Evolutionary conservation across 2,888 invertebrate genomes (phyloP).

Genomic region (Oeneis ivallda): DNA sequence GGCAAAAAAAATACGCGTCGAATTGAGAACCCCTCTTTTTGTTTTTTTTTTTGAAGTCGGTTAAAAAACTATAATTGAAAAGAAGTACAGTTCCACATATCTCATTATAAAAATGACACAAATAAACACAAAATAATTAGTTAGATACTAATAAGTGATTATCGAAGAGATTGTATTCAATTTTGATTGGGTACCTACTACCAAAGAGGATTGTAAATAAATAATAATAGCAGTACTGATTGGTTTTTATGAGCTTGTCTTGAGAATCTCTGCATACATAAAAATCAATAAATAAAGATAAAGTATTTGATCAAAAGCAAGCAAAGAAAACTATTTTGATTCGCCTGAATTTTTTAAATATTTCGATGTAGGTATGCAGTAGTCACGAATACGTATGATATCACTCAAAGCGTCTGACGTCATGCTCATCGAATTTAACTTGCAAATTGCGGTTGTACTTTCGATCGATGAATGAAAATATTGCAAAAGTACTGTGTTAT

Average conservation of each 20-base stretch:
- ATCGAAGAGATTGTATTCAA: background rate
- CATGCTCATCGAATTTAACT: slow-evolving; percentile 1
- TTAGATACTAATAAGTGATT: background rate
- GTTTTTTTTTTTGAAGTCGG: no score
- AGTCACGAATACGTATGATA: background rate
- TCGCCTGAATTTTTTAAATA: background rate
- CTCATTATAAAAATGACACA: no score
- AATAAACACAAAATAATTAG: no score
- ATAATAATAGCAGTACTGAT: background rate
- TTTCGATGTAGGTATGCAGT: background rate
- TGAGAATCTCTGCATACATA: background rate
- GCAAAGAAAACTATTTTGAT: background rate
- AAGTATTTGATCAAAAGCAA: background rate
- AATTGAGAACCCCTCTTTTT: no score
- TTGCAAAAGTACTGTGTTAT: background rate
- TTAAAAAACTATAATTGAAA: no score
- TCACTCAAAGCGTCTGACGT: slow-evolving; percentile 10
- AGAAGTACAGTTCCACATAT: no score
- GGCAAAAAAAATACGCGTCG: no score
- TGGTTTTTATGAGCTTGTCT: background rate
- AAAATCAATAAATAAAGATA: background rate
- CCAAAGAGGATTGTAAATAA: background rate
- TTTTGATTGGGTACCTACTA: background rate
- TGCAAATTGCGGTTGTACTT: background rate
- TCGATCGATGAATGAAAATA: slow-evolving; percentile 4